Evolutionary conservation across 2,888 invertebrate species (phyloP), one percentile per base, ranked within the genome.

Genomic region (Capitulum mitella): DNA sequence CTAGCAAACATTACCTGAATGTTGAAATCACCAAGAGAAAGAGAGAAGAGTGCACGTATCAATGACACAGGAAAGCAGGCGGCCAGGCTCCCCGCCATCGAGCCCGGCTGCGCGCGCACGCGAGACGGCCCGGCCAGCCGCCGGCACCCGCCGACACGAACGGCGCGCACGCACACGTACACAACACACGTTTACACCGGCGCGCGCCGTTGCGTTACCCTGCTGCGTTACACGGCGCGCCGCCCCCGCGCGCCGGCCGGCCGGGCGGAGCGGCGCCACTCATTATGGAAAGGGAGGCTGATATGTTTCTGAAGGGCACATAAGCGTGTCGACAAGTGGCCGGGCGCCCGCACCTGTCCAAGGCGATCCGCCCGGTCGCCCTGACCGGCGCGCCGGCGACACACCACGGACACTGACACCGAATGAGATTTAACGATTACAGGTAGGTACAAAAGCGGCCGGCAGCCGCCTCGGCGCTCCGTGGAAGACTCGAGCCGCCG

Each of bases 1-100:
- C 70, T 70, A 70, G 70, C 70, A 70, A 70, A 70, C 70, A 70
- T 70, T 37, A 70, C 70, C 70, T 70, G 70, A 70, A 70, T 70
- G 70, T 37, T 34, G 70, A 70, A 70, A 70, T 70, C 70, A 70
- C 70, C 70, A 22, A 70, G 34, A 70, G 37, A 64, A 34, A 64
- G n/a, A 34, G 70, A 70, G 70, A 37, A 70, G 70, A 70, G 70
- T 37, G 70, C 70, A 70, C 70, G 26, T 70, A 70, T 37, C 70
- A 70, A 37, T n/a, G 70, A 22, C 32, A 70, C 37, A 70, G 26
- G 26, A 37, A 37, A n/a, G 14, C 12, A 3, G 16, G 0, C 32
- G 32, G 32, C 61, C 61, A n/a, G 61, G 10, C 61, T 16, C 32
- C 3, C n/a, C 32, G 61, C 61, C 8, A 16, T 12, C 58, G 14